Conservation (phyloP, 1,140 invertebrate genomes). For the Drosophila sucinea region DNA sequence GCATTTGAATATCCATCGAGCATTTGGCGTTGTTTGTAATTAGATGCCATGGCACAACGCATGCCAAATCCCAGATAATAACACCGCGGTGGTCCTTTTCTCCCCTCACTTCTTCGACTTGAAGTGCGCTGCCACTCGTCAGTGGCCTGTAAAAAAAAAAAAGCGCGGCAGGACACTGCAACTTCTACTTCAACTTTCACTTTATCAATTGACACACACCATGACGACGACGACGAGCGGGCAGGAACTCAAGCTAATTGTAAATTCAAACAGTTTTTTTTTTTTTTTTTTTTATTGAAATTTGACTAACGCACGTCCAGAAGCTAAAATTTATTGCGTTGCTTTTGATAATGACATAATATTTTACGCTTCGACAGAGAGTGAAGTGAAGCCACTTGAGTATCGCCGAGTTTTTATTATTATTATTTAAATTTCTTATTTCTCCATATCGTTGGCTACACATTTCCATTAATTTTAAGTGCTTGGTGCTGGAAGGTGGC, state of each 20-base stretch:
- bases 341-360: conserved; percentile 80
- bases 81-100: conserved; percentile 65
- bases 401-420: conserved; percentile 51
- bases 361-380: conserved; percentile 79
- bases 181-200: conserved; percentile 40
- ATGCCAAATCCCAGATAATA: conserved; percentile 75
- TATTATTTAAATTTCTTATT: conserved; percentile 76
- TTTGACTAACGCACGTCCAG: conserved; percentile 66
- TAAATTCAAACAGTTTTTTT: conserved; percentile 72
- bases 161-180: conserved; percentile 68
- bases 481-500: conserved; percentile 17
- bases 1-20: conserved; percentile 59
- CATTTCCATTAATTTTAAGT: conserved; percentile 82
- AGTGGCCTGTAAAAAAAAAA: conserved; percentile 63
- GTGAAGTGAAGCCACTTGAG: conserved; percentile 39
- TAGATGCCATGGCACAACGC: conserved; percentile 71
- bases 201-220: conserved; percentile 77
- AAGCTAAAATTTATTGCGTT: conserved; percentile 69
- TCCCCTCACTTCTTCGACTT: not conserved
- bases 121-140: conserved; percentile 69
- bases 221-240: conserved; percentile 69
- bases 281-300: conserved; percentile 61
- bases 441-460: conserved; percentile 53
- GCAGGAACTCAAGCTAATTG: conserved; percentile 64
- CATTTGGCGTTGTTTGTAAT: conserved; percentile 61